Percentiles rank a stretch among this genome's conserved stretches.
Conservation (phyloP, 2,797 vertebrate species). For the Ctenochaetus hawaiiensis region DNA sequence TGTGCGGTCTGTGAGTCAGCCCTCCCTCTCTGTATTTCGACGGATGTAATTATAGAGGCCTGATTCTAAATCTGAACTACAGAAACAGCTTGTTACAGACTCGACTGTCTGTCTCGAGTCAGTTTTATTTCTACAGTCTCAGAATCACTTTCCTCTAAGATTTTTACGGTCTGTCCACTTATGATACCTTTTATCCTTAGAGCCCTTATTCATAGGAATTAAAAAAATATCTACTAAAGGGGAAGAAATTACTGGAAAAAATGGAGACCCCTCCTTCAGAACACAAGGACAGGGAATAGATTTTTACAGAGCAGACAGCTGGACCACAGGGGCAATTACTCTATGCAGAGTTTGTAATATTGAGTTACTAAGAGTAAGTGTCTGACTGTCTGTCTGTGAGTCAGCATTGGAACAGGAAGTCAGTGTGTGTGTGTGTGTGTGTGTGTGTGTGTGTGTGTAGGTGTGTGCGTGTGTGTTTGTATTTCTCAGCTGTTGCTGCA, state of each 20-base stretch:
- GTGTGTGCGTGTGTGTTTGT: too few species aligned
- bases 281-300: background rate
- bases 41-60: conserved; percentile 65
- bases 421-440: background rate
- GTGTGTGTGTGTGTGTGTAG: too few species aligned
- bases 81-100: conserved; percentile 37
- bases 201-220: background rate
- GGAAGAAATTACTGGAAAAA: background rate
- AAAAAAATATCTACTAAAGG: background rate
- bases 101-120: background rate
- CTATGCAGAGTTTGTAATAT: background rate
- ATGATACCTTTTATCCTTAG: background rate
- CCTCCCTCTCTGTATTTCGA: conserved; percentile 30
- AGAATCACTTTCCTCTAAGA: background rate
- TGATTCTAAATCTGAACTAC: conserved; percentile 47
- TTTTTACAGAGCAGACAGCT: conserved; percentile 3
- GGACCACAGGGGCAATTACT: background rate
- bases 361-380: background rate
- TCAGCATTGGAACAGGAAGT: conserved; percentile 26
- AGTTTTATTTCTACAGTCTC: conserved; percentile 5
- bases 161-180: background rate
- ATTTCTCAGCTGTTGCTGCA: background rate
- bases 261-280: background rate
- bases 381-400: background rate
- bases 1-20: conserved; percentile 42